phyloP scores from a whole-genome alignment of 92 coral and sea anemone species.

The Palythoa grandiflora region DNA sequence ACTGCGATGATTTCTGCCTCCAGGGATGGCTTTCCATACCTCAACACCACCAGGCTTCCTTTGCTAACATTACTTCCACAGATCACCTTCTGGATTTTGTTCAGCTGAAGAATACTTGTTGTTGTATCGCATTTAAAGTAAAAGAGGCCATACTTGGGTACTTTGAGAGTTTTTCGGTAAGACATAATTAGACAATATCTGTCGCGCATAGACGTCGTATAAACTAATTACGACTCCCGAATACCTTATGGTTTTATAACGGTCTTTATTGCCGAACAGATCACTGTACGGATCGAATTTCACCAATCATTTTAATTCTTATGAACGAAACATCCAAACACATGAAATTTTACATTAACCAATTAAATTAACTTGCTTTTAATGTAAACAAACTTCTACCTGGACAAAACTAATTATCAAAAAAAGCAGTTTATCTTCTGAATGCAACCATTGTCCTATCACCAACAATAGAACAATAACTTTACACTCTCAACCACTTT shows the following conservation, averaged over 20 bases:
- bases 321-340: background rate
- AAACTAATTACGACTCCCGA: background rate
- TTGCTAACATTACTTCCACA: slow-evolving; percentile 39
- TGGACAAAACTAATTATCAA: too few species aligned
- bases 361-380: background rate
- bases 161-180: background rate
- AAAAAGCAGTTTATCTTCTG: background rate
- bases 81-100: slow-evolving; percentile 35
- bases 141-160: slow-evolving; percentile 55
- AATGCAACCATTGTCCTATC: background rate
- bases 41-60: slow-evolving; percentile 49
- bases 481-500: background rate
- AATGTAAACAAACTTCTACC: background rate
- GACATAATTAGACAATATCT: too few species aligned
- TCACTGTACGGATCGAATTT: background rate
- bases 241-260: background rate
- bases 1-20: slow-evolving; percentile 53
- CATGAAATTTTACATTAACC: background rate
- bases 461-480: background rate
- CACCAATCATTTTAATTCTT: background rate
- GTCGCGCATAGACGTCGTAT: background rate
- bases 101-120: slow-evolving; percentile 30
- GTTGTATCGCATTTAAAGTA: slow-evolving; percentile 56
- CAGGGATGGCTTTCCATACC: slow-evolving; percentile 22
- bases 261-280: background rate